A percentile compares a stretch with the other conserved stretches of the same genome.
phyloP scores from a whole-genome alignment of 2,113 vertebrate species.

The Suncus etruscus region DNA sequence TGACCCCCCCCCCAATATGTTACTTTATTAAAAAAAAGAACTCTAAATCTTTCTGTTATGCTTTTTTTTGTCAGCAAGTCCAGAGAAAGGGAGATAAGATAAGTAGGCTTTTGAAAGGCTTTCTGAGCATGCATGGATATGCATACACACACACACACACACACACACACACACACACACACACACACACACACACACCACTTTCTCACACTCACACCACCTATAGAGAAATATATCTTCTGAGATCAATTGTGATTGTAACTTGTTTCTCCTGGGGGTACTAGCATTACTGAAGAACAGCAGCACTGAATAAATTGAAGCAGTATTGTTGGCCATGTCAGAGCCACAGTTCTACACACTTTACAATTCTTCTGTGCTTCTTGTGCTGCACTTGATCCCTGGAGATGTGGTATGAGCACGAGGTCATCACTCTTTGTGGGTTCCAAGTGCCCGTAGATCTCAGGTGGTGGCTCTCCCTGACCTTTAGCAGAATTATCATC shows the following conservation, averaged over 20 bases:
- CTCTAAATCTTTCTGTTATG: neutral
- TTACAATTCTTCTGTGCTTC: neutral
- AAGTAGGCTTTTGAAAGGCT: too few species aligned
- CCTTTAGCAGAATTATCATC: neutral
- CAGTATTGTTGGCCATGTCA: neutral
- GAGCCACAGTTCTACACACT: rapidly evolving
- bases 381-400: too few species aligned
- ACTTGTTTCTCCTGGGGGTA: neutral
- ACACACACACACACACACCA: too few species aligned
- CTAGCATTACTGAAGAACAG: neutral
- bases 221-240: neutral
- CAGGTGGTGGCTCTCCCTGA: neutral
- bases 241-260: neutral
- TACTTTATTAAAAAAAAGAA: too few species aligned
- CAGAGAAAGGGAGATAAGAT: neutral
- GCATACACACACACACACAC: too few species aligned
- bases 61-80: neutral
- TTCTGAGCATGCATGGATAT: too few species aligned
- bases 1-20: too few species aligned
- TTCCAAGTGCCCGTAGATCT: neutral
- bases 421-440: too few species aligned
- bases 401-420: too few species aligned
- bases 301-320: neutral
- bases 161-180: too few species aligned
- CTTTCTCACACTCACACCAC: neutral